These are phyloP conservation scores for Strigamia transsilvanica DNA, from an alignment of 2,888 invertebrate species.

Conservation along the genomic window DNA sequence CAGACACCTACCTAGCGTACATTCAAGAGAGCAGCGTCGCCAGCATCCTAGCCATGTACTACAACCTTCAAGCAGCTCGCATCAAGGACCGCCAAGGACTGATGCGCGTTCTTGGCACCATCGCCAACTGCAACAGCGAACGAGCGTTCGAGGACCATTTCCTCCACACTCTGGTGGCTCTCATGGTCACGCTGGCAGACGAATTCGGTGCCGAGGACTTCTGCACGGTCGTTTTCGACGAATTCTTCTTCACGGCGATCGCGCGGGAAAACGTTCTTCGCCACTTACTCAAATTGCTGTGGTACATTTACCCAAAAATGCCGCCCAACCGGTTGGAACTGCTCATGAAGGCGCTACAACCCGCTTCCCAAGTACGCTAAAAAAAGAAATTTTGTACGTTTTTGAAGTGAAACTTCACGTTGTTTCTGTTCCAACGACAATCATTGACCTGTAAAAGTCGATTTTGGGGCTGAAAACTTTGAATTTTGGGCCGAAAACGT, in stretches of 20 bases:
- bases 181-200: conserved; percentile 86
- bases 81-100: conserved; percentile 81
- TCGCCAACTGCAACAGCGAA: conserved; percentile 90
- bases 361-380: conserved; percentile 59
- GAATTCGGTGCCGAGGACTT: conserved; percentile 94
- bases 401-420: too few species aligned
- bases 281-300: conserved; percentile 87
- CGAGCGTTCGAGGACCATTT: conserved; percentile 95
- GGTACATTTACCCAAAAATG: conserved; percentile 88
- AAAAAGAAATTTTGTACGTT: too few species aligned
- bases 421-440: too few species aligned
- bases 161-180: conserved; percentile 85
- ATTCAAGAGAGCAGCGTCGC: conserved; percentile 91
- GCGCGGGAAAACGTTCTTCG: conserved; percentile 85
- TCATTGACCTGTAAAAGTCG: too few species aligned
- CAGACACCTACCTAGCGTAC: conserved; percentile 92
- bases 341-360: conserved; percentile 80
- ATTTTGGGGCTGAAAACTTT: too few species aligned
- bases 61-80: conserved; percentile 86
- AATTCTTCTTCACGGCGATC: conserved; percentile 90
- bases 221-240: conserved; percentile 93
- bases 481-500: too few species aligned
- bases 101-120: conserved; percentile 84
- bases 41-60: conserved; percentile 93
- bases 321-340: conserved; percentile 81